Percentiles rank a stretch among this genome's conserved stretches.
Conservation (phyloP, 1,140 invertebrate species). For the Leptestheria dahalacensis region DNA sequence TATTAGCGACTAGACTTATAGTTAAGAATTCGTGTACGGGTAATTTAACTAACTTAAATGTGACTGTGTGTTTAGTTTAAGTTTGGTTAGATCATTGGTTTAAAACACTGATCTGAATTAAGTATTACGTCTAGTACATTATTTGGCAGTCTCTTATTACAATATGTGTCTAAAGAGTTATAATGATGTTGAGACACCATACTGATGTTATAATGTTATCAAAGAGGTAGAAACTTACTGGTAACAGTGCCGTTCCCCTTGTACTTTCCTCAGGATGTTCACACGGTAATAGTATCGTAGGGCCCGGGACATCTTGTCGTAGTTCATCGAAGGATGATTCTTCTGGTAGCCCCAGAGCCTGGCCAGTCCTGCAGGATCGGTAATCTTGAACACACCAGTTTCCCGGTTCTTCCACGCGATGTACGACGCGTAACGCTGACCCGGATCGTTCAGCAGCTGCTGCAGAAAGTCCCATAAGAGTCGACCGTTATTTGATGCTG, state of each 20-base stretch:
- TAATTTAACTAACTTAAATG: too few relatives aligned
- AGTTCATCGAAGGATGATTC: slow-evolving; percentile 98
- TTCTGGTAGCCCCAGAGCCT: slow-evolving; percentile 97
- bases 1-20: too few relatives aligned
- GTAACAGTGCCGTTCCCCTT: slow-evolving; percentile 91
- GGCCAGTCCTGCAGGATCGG: slow-evolving; percentile 80
- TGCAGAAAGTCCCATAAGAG: slow-evolving; percentile 92
- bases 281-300: slow-evolving; percentile 95
- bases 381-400: slow-evolving; percentile 86
- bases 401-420: slow-evolving; percentile 75
- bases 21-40: too few relatives aligned
- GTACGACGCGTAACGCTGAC: slow-evolving; percentile 70
- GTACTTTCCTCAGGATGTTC: slow-evolving; percentile 91
- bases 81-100: too few relatives aligned
- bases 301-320: slow-evolving; percentile 97
- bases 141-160: too few relatives aligned
- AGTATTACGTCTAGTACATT: too few relatives aligned
- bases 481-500: slow-evolving; percentile 72
- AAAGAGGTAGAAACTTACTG: slow-evolving; percentile 78
- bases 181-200: too few relatives aligned
- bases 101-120: too few relatives aligned
- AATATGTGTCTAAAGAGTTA: too few relatives aligned
- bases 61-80: too few relatives aligned
- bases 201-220: too few relatives aligned
- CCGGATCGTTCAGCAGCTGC: slow-evolving; percentile 78